Percentiles rank a stretch among this genome's conserved stretches.
Evolutionary conservation across 2,797 vertebrate genomes (phyloP).

Genomic region (Lacerta agilis): DNA sequence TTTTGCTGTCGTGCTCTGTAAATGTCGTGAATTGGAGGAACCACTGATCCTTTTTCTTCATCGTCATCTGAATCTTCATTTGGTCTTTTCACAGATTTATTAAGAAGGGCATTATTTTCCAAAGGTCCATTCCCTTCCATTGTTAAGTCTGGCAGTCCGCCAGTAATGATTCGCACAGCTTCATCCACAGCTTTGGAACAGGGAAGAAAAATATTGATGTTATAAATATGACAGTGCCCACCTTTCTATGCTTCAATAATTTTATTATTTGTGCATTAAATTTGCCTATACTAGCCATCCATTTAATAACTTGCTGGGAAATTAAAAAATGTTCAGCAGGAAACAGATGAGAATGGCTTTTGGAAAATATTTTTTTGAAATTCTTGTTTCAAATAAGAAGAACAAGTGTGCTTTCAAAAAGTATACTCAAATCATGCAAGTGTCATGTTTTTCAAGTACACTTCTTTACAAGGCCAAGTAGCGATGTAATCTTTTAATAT

Average conservation of each 20-base stretch:
- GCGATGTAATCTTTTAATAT: not conserved
- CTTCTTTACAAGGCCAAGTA: not conserved
- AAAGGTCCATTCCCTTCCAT: slow-evolving; percentile 93
- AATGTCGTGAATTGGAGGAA: slow-evolving; percentile 96
- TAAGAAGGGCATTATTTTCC: slow-evolving; percentile 88
- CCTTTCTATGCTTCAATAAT: too few species aligned
- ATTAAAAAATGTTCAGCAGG: not conserved
- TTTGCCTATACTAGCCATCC: not conserved
- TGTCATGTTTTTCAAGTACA: not conserved
- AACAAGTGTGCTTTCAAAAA: not conserved
- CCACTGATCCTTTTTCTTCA: slow-evolving; percentile 94
- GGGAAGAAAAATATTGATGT: slow-evolving; percentile 13
- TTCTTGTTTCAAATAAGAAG: not conserved
- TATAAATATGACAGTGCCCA: not conserved
- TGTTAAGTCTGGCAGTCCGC: slow-evolving; percentile 86
- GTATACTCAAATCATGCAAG: not conserved
- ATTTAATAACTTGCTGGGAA: too few species aligned
- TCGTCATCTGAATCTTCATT: slow-evolving; percentile 97
- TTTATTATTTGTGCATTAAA: not conserved
- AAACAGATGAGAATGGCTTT: not conserved
- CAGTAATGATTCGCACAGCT: slow-evolving; percentile 93
- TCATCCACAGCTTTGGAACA: slow-evolving; percentile 87
- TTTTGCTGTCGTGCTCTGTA: slow-evolving; percentile 98
- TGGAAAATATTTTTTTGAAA: not conserved
- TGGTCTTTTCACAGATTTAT: slow-evolving; percentile 94